Percentiles rank a stretch among this genome's conserved stretches.
phyloP scores from a whole-genome alignment of 2,113 vertebrate species.

The Oophaga pumilio region DNA sequence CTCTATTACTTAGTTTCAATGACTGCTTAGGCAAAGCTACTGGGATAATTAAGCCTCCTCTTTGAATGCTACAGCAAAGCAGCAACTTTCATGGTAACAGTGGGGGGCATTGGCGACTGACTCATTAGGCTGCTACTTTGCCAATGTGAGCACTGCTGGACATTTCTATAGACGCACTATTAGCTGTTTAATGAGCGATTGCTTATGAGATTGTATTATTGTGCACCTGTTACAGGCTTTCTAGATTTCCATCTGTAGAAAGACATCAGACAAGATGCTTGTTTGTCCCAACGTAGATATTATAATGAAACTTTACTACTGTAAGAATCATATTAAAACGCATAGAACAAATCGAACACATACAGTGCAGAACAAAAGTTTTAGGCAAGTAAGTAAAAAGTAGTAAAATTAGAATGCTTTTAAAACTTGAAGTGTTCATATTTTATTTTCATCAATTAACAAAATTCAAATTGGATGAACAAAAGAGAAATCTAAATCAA shows the following conservation, averaged over 20 bases:
- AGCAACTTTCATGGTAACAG: background rate
- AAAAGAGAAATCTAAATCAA: too few species aligned
- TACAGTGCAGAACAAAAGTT: background rate
- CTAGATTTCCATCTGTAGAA: background rate
- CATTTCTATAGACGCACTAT: conserved; percentile 12
- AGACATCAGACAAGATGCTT: background rate
- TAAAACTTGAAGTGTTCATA: too few species aligned
- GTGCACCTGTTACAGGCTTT: background rate
- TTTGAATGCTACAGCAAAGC: background rate
- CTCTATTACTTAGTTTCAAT: conserved; percentile 39
- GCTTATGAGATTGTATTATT: background rate
- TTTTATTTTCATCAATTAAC: too few species aligned
- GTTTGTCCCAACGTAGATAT: background rate
- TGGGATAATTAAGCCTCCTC: conserved; percentile 17
- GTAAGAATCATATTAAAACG: background rate
- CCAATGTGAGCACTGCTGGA: conserved; percentile 15
- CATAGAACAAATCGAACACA: background rate
- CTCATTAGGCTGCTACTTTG: background rate
- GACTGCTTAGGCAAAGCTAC: conserved; percentile 38
- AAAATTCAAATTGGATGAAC: too few species aligned
- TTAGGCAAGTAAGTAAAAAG: too few species aligned
- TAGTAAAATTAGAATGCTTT: too few species aligned
- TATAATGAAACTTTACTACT: background rate
- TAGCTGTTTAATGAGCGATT: conserved; percentile 33
- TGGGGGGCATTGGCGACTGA: background rate